phyloP scores from a whole-genome alignment of 1,140 invertebrate species.

The Formica selysi region DNA sequence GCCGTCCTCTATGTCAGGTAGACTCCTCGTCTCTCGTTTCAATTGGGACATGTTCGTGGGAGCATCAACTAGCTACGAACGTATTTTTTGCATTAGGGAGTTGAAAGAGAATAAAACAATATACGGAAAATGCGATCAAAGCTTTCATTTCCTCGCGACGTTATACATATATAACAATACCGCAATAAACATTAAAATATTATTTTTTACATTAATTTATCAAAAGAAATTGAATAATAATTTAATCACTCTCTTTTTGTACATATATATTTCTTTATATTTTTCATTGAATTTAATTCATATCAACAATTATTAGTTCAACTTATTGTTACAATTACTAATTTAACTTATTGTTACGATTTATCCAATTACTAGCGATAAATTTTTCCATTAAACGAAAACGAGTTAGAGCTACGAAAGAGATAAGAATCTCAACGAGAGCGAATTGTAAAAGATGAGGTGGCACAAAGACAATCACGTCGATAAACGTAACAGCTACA shows the following conservation, averaged over 20 bases:
- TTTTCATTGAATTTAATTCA: not conserved
- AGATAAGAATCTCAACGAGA: not conserved
- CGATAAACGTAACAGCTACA: slow-evolving; percentile 77
- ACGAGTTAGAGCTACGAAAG: not conserved
- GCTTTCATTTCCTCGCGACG: slow-evolving; percentile 64
- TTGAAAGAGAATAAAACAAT: slow-evolving; percentile 53
- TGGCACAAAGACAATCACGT: slow-evolving; percentile 9
- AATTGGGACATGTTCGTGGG: slow-evolving; percentile 77
- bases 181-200: slow-evolving; percentile 70
- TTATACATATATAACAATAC: slow-evolving; percentile 58
- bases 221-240: not conserved
- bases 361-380: not conserved
- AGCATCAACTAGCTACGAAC: slow-evolving; percentile 75
- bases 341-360: not conserved
- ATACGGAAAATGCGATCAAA: slow-evolving; percentile 54
- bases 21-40: slow-evolving; percentile 78
- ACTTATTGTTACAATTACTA: not conserved
- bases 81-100: slow-evolving; percentile 78
- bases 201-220: not conserved
- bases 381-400: slow-evolving; percentile 3
- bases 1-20: slow-evolving; percentile 71
- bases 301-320: too few species aligned
- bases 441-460: not conserved
- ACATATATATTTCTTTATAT: not conserved
- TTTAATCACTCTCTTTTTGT: not conserved